phyloP scores from a whole-genome alignment of 2,888 invertebrate genomes.

The Notocelia uddmanniana region DNA sequence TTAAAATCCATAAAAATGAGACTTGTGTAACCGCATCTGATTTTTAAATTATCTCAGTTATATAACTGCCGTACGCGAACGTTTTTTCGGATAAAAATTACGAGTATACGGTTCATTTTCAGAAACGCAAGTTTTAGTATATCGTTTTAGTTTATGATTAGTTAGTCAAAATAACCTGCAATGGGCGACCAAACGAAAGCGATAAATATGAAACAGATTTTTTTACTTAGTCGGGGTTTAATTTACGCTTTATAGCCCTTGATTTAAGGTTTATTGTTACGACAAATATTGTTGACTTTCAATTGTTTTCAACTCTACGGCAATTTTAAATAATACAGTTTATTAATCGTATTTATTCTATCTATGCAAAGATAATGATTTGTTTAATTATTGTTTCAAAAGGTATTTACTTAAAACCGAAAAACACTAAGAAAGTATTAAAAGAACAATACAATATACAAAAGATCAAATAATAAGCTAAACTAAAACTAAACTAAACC shows the following conservation, averaged over 20 bases:
- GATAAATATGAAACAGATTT: not conserved
- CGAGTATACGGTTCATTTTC: not conserved
- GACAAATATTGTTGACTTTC: too few species aligned
- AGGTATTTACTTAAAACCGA: too few species aligned
- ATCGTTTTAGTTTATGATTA: not conserved
- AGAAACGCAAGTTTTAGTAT: not conserved
- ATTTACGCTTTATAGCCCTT: not conserved
- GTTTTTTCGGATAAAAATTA: slow-evolving; percentile 9
- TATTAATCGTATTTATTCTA: too few species aligned
- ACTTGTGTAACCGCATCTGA: slow-evolving; percentile 48
- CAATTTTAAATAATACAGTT: too few species aligned
- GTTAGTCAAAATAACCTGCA: slow-evolving; percentile 5
- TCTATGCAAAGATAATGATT: too few species aligned
- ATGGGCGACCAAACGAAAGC: slow-evolving; percentile 13
- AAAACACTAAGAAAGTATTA: too few species aligned
- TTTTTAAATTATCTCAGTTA: slow-evolving; percentile 42
- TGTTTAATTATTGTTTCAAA: too few species aligned
- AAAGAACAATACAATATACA: too few species aligned
- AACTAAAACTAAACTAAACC: too few species aligned
- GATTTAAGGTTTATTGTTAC: not conserved
- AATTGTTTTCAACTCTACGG: too few species aligned
- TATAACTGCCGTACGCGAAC: slow-evolving; percentile 1
- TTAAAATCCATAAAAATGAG: slow-evolving; percentile 46
- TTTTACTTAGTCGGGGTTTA: too few species aligned
- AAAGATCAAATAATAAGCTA: too few species aligned